Conservation (phyloP, 2,113 vertebrate genomes). For the Eulacestoma nigropectus region DNA sequence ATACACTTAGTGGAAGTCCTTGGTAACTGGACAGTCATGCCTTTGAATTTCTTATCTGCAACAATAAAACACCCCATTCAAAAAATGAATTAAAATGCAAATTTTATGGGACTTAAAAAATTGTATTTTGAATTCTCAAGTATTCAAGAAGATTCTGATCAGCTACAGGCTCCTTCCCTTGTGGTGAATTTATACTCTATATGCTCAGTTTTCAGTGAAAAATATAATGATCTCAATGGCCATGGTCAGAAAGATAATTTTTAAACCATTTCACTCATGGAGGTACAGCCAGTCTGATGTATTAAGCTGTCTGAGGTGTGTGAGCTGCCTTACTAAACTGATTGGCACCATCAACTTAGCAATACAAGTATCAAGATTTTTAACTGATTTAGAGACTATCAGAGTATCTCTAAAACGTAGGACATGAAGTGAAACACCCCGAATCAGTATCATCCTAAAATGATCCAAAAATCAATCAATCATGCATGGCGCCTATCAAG, state of each 20-base stretch:
- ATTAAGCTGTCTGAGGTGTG: background rate
- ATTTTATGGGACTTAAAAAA: background rate
- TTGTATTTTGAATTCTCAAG: background rate
- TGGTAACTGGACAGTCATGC: background rate
- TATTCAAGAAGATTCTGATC: background rate
- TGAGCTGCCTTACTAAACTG: background rate
- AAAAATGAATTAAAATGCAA: background rate
- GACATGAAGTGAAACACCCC: background rate
- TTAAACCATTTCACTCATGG: background rate
- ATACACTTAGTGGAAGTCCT: background rate
- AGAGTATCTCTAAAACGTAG: background rate
- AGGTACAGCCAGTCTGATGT: background rate
- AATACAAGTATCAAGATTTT: background rate
- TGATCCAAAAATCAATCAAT: background rate
- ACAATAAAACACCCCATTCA: background rate
- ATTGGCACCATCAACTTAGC: background rate
- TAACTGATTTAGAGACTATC: background rate
- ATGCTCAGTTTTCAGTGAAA: background rate
- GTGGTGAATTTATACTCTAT: background rate
- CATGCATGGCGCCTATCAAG: background rate
- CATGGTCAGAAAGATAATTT: background rate
- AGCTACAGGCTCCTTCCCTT: background rate
- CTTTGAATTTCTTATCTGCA: background rate
- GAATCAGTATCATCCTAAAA: background rate
- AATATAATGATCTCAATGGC: background rate